Conservation (phyloP, 2,888 invertebrate genomes). For the Macrosiphum euphorbiae region DNA sequence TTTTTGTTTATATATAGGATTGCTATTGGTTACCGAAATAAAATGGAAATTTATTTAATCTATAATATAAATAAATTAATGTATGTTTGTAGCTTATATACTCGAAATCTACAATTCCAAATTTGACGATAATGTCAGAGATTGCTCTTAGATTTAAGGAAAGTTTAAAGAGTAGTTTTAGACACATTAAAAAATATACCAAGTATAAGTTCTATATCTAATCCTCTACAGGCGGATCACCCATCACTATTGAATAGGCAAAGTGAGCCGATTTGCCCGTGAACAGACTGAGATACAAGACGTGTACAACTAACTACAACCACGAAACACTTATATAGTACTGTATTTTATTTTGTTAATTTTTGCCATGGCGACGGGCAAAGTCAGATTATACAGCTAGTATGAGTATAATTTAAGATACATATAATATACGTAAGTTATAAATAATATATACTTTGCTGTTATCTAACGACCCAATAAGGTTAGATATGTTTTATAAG, state of each 20-base stretch:
- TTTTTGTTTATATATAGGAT: background rate
- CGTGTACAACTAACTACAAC: background rate
- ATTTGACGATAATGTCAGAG: background rate
- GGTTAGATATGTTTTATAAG: background rate
- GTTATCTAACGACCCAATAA: background rate
- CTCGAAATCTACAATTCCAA: background rate
- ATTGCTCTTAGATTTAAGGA: background rate
- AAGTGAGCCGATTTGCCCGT: background rate
- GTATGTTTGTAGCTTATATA: background rate
- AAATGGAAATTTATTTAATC: background rate
- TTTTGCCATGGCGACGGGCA: rapidly evolving
- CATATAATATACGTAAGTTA: background rate
- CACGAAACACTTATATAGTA: too few species aligned
- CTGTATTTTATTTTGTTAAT: too few species aligned
- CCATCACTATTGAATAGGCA: background rate
- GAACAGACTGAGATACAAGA: background rate
- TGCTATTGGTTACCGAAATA: background rate
- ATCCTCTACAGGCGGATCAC: background rate
- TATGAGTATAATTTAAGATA: background rate
- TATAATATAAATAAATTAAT: background rate
- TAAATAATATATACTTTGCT: background rate
- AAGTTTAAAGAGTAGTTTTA: background rate
- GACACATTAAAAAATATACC: background rate
- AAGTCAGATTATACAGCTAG: background rate
- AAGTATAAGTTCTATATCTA: background rate